Percentiles rank a stretch among this genome's conserved stretches.
Evolutionary conservation across 2,888 invertebrate species (phyloP).

Genomic region (Apeira syringaria): DNA sequence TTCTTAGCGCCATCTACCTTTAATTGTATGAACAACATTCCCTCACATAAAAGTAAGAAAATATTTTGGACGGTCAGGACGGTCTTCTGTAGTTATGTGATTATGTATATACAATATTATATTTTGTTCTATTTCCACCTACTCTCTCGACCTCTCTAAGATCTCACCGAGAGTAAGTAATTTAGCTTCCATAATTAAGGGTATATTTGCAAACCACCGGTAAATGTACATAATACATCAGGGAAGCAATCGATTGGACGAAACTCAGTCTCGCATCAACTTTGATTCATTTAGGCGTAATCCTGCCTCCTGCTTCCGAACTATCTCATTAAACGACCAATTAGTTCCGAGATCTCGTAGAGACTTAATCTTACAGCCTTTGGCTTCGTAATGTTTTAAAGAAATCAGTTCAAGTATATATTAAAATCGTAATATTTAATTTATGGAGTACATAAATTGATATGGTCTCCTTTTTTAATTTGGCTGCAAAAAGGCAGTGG

Average conservation of each 20-base stretch:
- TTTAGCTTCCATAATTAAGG: slow-evolving; percentile 31
- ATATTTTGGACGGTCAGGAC: no score
- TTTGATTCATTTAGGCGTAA: slow-evolving; percentile 73
- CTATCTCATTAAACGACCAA: slow-evolving; percentile 76
- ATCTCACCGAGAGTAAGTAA: slow-evolving; percentile 22
- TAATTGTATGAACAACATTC: no score
- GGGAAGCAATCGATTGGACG: slow-evolving; percentile 52
- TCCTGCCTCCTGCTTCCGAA: slow-evolving; percentile 57
- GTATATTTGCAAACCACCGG: slow-evolving; percentile 31
- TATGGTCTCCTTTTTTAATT: no score
- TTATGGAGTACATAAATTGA: no score
- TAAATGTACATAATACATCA: slow-evolving; percentile 39
- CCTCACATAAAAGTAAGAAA: no score
- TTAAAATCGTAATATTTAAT: no score
- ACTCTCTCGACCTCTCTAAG: slow-evolving; percentile 1
- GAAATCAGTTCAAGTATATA: no score
- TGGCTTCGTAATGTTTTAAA: slow-evolving; percentile 29
- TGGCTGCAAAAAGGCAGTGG: no score
- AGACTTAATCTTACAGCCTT: slow-evolving; percentile 66
- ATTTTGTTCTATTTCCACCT: no score
- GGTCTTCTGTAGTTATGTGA: no score
- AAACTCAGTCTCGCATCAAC: slow-evolving; percentile 43
- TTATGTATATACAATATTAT: no score
- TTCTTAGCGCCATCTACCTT: no score
- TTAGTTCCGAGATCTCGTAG: slow-evolving; percentile 66